phyloP scores from a whole-genome alignment of 1,140 invertebrate species.

The Chironomus striatipennis region DNA sequence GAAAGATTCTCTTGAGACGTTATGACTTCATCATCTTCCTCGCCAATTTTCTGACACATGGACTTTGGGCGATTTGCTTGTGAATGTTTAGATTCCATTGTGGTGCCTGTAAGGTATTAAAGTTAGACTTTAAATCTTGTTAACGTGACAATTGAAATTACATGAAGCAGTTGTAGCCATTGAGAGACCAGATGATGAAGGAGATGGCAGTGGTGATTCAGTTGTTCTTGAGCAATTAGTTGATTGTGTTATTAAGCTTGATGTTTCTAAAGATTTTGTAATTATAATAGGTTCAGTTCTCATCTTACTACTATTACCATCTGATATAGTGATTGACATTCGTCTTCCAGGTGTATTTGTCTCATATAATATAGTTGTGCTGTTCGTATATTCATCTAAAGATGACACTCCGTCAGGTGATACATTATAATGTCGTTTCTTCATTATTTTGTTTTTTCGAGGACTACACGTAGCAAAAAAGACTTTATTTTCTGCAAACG shows the following conservation, averaged over 20 bases:
- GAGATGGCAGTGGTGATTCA: background rate
- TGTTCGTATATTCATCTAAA: constrained; percentile 10
- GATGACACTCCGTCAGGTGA: constrained; percentile 4
- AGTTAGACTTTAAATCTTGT: too few relatives aligned
- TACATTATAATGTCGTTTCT: constrained; percentile 14
- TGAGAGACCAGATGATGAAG: background rate
- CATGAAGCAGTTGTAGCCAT: constrained; percentile 9
- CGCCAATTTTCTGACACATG: background rate
- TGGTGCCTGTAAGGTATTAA: background rate
- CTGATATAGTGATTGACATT: constrained; percentile 15
- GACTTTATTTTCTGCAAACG: background rate
- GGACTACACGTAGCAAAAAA: constrained; percentile 15
- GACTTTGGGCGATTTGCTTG: background rate
- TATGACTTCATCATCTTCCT: background rate
- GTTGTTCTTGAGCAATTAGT: background rate
- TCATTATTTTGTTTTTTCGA: background rate
- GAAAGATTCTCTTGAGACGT: constrained; percentile 4
- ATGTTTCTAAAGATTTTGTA: background rate
- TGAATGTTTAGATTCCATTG: constrained; percentile 1
- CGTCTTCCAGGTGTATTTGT: constrained; percentile 9
- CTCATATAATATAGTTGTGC: constrained; percentile 10
- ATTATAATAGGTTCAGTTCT: background rate
- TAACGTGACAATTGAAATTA: background rate
- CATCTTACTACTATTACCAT: background rate
- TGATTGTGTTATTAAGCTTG: background rate